These are phyloP conservation scores for Sarcophaga rosellei DNA, from an alignment of 2,888 invertebrate species.

Conservation along the genomic window DNA sequence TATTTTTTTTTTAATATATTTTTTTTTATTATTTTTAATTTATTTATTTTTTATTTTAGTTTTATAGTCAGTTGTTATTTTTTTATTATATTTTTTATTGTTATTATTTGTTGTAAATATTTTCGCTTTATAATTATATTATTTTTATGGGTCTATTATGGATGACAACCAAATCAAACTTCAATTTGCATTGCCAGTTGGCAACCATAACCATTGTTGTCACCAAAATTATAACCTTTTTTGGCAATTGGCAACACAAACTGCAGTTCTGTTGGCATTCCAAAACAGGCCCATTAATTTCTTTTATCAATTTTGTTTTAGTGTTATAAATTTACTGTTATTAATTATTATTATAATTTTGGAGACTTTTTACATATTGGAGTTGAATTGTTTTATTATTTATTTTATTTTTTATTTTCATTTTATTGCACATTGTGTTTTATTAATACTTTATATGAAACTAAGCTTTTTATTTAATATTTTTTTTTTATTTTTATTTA, in stretches of 20 bases:
- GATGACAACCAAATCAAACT: no score
- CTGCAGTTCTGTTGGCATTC: no score
- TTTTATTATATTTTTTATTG: no score
- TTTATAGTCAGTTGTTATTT: no score
- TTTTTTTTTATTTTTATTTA: conserved; percentile 11
- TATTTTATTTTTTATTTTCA: background rate
- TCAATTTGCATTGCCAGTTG: no score
- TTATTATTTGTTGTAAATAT: no score
- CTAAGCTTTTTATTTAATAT: conserved; percentile 22
- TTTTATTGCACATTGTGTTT: conserved; percentile 50
- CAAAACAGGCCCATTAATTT: no score
- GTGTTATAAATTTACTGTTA: background rate
- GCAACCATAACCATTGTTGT: no score
- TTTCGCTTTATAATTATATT: background rate
- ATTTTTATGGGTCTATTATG: background rate
- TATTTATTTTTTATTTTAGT: background rate
- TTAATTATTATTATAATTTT: background rate
- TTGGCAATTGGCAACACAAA: no score
- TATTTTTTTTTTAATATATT: background rate
- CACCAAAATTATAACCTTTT: no score
- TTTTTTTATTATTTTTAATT: background rate
- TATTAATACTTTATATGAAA: conserved; percentile 15
- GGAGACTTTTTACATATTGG: conserved; percentile 52
- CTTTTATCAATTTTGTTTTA: no score
- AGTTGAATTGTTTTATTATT: conserved; percentile 16